These are phyloP conservation scores for Agrenia bidenticulata DNA, from an alignment of 2,888 invertebrate genomes.

Conservation along the genomic window DNA sequence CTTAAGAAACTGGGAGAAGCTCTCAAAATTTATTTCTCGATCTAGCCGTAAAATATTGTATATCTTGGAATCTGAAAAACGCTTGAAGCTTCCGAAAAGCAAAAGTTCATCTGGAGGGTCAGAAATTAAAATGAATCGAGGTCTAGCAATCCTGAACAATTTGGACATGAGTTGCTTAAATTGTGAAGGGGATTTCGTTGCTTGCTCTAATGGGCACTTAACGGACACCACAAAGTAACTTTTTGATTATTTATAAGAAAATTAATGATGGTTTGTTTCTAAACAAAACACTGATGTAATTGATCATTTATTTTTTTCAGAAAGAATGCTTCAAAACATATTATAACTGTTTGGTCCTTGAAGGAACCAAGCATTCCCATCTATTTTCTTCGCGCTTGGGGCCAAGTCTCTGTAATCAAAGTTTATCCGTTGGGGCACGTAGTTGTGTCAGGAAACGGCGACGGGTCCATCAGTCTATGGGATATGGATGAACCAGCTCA, in stretches of 20 bases:
- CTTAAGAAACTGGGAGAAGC: constrained; percentile 30
- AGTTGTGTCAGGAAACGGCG: constrained; percentile 43
- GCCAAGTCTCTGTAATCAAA: constrained; percentile 42
- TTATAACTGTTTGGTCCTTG: constrained; percentile 48
- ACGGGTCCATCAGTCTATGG: constrained; percentile 49
- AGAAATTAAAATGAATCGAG: constrained; percentile 36
- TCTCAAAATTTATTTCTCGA: constrained; percentile 33
- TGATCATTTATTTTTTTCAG: constrained; percentile 22
- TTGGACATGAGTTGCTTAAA: constrained; percentile 43
- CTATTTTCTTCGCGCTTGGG: constrained; percentile 49
- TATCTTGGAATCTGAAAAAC: constrained; percentile 37
- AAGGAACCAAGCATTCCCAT: constrained; percentile 49
- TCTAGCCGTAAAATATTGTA: constrained; percentile 39
- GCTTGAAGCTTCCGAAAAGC: constrained; percentile 24
- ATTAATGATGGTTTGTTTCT: constrained; percentile 2
- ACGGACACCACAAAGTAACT: constrained; percentile 1
- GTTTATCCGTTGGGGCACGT: constrained; percentile 37
- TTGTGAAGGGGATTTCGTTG: constrained; percentile 45
- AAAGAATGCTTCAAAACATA: constrained; percentile 45
- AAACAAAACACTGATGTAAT: constrained; percentile 17
- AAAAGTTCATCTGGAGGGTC: constrained; percentile 15
- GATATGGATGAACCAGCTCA: constrained; percentile 44
- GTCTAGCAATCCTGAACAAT: constrained; percentile 39
- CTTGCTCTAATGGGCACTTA: constrained; percentile 44
- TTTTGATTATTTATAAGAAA: constrained; percentile 1